A percentile compares a stretch with the other conserved stretches of the same genome.
Evolutionary conservation across 2,113 vertebrate species (phyloP).

Genomic region (Zosterops borbonicus): DNA sequence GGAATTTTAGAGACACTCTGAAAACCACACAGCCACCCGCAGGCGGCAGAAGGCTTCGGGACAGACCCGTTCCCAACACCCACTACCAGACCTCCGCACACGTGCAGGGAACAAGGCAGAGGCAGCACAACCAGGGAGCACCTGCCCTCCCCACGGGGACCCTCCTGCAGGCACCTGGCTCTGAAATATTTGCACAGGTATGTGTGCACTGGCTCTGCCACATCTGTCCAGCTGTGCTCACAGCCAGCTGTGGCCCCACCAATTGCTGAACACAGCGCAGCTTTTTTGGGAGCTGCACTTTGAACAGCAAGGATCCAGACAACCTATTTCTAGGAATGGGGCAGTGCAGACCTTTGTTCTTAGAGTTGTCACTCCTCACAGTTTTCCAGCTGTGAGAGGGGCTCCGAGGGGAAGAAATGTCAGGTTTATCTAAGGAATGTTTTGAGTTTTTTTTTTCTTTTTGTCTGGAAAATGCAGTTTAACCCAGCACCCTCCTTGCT

Average conservation of each 20-base stretch:
- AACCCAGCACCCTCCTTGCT: neutral
- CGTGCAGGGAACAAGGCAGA: accelerated
- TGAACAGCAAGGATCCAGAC: neutral
- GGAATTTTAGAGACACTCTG: neutral
- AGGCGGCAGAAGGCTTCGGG: accelerated
- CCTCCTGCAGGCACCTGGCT: neutral
- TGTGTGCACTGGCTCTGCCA: neutral
- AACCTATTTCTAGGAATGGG: neutral
- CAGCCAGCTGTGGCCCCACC: neutral
- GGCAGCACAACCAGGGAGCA: accelerated
- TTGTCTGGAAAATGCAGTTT: neutral
- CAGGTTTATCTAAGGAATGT: neutral
- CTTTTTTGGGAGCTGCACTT: neutral
- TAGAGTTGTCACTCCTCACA: neutral
- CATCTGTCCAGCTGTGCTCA: neutral
- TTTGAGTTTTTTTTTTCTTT: neutral
- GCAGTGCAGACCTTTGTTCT: neutral
- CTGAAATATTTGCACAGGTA: neutral
- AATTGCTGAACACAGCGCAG: accelerated
- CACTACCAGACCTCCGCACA: accelerated
- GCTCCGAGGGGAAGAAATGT: accelerated
- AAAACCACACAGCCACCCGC: neutral
- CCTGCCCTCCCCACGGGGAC: accelerated
- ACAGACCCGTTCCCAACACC: accelerated
- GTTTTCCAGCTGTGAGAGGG: neutral